Conservation (phyloP, 2,797 vertebrate species). For the Catamblyrhynchus diadema region DNA sequence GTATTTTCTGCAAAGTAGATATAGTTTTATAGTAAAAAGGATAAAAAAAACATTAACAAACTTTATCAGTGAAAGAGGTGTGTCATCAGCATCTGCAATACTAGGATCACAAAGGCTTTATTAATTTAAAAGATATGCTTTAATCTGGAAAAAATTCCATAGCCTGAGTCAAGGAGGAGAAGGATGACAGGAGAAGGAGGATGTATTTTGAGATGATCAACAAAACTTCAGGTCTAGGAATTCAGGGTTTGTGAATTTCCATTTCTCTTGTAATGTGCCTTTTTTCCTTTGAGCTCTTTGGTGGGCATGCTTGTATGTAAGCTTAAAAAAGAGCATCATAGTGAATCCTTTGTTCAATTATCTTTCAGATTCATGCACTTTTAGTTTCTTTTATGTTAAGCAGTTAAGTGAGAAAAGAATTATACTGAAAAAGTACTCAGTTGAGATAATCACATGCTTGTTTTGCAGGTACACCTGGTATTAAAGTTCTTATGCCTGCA, state of each 20-base stretch:
- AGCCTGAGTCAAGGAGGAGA: neutral
- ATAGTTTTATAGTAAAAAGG: neutral
- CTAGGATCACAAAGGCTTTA: neutral
- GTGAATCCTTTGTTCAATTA: neutral
- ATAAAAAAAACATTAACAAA: neutral
- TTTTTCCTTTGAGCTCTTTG: neutral
- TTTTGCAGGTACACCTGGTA: constrained; percentile 81
- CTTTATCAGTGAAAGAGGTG: neutral
- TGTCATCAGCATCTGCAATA: neutral
- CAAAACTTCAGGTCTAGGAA: neutral
- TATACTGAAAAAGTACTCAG: neutral
- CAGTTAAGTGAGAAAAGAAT: neutral
- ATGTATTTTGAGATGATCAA: neutral
- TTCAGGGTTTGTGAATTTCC: neutral
- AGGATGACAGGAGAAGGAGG: neutral
- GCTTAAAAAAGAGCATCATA: neutral
- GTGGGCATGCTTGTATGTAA: neutral
- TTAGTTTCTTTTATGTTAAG: neutral
- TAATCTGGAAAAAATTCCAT: neutral
- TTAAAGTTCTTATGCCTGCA: constrained; percentile 93
- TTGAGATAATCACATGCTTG: neutral
- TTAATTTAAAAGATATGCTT: neutral
- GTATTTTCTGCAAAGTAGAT: neutral
- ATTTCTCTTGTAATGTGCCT: neutral
- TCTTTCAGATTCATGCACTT: neutral